Base-by-base conservation (phyloP, 23 tunicate genomes). In the Styela clava region DNA sequence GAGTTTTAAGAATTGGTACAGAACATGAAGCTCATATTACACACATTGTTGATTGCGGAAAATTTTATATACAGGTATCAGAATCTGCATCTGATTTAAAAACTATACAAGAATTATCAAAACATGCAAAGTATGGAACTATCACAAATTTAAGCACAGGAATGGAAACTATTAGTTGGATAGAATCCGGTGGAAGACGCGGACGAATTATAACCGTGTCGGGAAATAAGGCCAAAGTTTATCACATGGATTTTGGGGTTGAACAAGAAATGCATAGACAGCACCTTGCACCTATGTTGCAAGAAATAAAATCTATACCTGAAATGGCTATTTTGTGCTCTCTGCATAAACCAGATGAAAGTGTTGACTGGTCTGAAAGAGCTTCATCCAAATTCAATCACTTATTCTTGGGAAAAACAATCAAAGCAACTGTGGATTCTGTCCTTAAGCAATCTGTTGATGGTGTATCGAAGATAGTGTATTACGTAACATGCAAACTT, bases 161-260 rank as follows among this genome's bases (percentile, higher is more conserved):
- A 29, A 67, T 67, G 71, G 30, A 67, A 25, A 29, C 31, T 0
- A 29, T 67, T 25, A 67, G 31, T 16, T 27, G 31, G 30, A 27
- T 25, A 27, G 31, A 67, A 27, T 27, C 31, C 24, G 1, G 71
- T 25, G 71, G 71, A 18, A 67, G 71, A 22, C 22, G 71, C 19
- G 71, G 31, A 29, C 30, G 31, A 67, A 29, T 67, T 67, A 16
- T 67, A 0, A 22, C 16, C 22, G 71, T 67, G 22, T 29, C 0
- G 19, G 71, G 2, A 16, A 67, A 22, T 16, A 29, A 67, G 31
- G 71, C 31, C 16, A 19, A 16, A 18, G 24, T 67, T 18, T 18
- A 67, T 29, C 71, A 67, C 31, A 29, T 67, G 71, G 71, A 67
- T 67, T 67, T 18, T 29, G 71, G 71, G 0, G 71, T 18, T 22